Conservation (phyloP, 2,113 vertebrate genomes). For the Lynx canadensis region DNA sequence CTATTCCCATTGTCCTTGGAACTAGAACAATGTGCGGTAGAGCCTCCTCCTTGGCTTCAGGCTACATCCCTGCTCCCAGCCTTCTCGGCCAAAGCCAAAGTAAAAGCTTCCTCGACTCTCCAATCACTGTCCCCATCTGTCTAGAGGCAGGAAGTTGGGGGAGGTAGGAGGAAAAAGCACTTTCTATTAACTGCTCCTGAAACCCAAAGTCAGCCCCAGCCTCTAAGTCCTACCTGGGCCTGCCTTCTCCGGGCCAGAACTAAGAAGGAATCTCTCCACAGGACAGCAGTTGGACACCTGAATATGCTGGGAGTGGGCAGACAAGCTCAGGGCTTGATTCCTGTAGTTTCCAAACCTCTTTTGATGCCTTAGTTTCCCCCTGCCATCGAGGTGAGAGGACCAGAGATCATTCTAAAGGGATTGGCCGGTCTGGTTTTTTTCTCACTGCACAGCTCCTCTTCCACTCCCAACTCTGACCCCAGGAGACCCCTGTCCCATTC, state of each 20-base stretch:
- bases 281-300: background rate
- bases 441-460: background rate
- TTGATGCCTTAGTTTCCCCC: background rate
- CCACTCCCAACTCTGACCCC: constrained; percentile 35
- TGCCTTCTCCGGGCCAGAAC: background rate
- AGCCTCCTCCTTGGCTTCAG: constrained; percentile 72
- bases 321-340: background rate
- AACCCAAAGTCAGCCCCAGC: background rate
- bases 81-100: background rate
- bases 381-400: background rate
- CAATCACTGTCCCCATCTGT: background rate
- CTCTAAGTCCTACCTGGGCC: background rate
- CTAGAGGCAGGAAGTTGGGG: background rate
- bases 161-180: background rate
- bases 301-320: background rate
- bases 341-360: background rate
- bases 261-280: background rate
- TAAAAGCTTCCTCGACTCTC: constrained; percentile 25
- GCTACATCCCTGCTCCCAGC: background rate
- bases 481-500: constrained; percentile 23
- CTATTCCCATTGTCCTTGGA: constrained; percentile 68
- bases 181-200: constrained; percentile 4
- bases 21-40: constrained; percentile 54
- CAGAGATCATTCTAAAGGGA: background rate
- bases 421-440: background rate